Evolutionary conservation across 1,140 invertebrate species (phyloP), one percentile per base, ranked within the genome.

Genomic region (Calliopsis andreniformis): DNA sequence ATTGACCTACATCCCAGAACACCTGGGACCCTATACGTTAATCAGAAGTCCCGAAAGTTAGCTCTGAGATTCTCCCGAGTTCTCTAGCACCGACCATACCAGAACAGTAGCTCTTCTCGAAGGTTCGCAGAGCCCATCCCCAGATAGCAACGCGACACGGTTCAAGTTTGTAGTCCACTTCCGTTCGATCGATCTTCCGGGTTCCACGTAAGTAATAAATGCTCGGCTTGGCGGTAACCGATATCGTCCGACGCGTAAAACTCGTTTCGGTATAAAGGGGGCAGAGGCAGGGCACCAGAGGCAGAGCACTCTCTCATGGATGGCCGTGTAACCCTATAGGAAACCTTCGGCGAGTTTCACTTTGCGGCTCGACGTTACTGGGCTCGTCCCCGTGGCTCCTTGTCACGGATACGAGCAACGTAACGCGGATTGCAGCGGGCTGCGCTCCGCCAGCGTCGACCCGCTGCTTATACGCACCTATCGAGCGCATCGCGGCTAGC

Each of bases 261-360:
- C 81, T 72, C 58, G 80, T 82, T 83, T 82, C 66, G 76, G 75
- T 49, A 67, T 66, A 82, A 83, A 76, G 53, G 73, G 49, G 49
- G 16, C 49, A 25, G 30, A 8, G 20, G 20, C 58, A 51, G 67
- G 45, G n/a, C 18, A 43, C 23, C 58, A 35, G 12, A 23, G 62
- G 42, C 12, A 43, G 43, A n/a, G 35, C 51, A 79, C 76, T 66
- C 66, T 79, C 82, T 81, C 53, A 18, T 43, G 42, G 47, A 69
- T 63, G 76, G 16, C 47, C 72, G 47, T 70, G 86, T 85, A 87
- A 86, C 67, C 69, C 71, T 81, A 78, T 83, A 83, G 80, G 73
- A 83, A 87, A 86, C 79, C 76, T 83, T 81, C 75, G 56, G 69
- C 79, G 79, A 86, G 86, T 88, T 87, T 88, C 87, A 87, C 85